Evolutionary conservation across 1,140 invertebrate species (phyloP).

Genomic region (Elymnias hypermnestra): DNA sequence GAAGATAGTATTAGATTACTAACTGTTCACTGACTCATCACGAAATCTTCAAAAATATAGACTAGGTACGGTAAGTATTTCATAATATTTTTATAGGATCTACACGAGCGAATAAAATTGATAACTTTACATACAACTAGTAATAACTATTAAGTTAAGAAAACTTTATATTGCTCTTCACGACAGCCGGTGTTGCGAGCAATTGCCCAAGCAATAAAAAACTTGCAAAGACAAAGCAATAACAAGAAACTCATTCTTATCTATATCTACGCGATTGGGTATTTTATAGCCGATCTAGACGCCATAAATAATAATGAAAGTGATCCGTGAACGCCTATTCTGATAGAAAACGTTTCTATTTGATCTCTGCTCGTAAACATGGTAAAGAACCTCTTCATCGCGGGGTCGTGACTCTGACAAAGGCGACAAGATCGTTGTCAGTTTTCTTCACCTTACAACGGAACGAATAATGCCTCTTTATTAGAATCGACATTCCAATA

Average conservation of each 20-base stretch:
- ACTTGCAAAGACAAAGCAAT: not conserved
- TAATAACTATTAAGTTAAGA: too few relatives aligned
- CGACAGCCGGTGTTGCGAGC: too few relatives aligned
- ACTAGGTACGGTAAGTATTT: too few relatives aligned
- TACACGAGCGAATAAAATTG: too few relatives aligned
- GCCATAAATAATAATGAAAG: constrained; percentile 17
- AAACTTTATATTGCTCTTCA: too few relatives aligned
- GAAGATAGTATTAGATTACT: too few relatives aligned
- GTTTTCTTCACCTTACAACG: constrained; percentile 8
- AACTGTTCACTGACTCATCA: too few relatives aligned
- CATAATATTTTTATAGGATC: too few relatives aligned
- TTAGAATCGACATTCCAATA: constrained; percentile 7
- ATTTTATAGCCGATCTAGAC: constrained; percentile 1
- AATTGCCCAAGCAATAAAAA: not conserved
- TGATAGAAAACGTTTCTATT: constrained; percentile 25
- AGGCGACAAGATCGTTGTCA: constrained; percentile 16
- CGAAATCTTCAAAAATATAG: too few relatives aligned
- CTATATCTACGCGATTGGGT: not conserved
- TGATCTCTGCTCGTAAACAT: constrained; percentile 23
- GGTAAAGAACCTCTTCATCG: constrained; percentile 14
- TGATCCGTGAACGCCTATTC: constrained; percentile 15
- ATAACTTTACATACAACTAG: too few relatives aligned
- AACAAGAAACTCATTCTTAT: not conserved
- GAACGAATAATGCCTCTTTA: not conserved
- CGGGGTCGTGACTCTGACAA: constrained; percentile 5